These are phyloP conservation scores for Yasuhikotakia modesta DNA, from an alignment of 2,797 vertebrate species.

Conservation along the genomic window DNA sequence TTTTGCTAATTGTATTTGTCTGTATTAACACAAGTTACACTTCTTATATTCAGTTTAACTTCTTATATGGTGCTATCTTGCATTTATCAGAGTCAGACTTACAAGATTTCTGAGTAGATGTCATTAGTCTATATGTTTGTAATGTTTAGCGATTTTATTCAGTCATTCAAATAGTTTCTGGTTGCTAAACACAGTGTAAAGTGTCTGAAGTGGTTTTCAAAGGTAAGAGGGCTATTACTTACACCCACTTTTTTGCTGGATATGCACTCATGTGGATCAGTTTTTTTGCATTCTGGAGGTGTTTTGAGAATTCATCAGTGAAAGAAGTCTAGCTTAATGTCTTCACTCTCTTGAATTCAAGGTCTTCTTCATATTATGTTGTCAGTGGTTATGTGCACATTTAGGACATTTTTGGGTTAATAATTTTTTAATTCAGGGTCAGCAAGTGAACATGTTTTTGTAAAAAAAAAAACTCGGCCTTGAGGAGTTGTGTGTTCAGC, in stretches of 20 bases:
- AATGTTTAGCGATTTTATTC: not conserved
- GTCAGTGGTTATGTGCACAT: not conserved
- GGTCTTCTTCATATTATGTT: not conserved
- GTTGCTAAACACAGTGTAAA: not conserved
- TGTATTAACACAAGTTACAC: slow-evolving; percentile 1
- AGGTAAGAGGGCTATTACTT: not conserved
- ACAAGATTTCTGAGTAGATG: slow-evolving; percentile 2
- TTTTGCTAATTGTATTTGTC: slow-evolving; percentile 18
- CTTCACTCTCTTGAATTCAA: not conserved
- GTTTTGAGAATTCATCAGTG: slow-evolving; percentile 11
- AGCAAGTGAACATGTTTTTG: not conserved
- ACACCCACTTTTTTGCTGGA: not conserved
- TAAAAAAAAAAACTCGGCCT: not conserved
- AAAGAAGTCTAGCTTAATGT: not conserved
- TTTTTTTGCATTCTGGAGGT: not conserved
- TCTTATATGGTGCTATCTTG: not conserved
- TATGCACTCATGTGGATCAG: not conserved
- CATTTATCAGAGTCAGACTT: not conserved
- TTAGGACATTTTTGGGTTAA: not conserved
- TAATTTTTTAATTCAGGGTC: not conserved
- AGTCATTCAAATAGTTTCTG: not conserved
- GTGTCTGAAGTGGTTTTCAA: not conserved
- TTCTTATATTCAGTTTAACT: not conserved
- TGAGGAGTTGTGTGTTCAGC: not conserved
- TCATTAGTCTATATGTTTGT: not conserved